Base-by-base conservation (phyloP, 1,140 invertebrate genomes). In the Trigoniulus corallinus region DNA sequence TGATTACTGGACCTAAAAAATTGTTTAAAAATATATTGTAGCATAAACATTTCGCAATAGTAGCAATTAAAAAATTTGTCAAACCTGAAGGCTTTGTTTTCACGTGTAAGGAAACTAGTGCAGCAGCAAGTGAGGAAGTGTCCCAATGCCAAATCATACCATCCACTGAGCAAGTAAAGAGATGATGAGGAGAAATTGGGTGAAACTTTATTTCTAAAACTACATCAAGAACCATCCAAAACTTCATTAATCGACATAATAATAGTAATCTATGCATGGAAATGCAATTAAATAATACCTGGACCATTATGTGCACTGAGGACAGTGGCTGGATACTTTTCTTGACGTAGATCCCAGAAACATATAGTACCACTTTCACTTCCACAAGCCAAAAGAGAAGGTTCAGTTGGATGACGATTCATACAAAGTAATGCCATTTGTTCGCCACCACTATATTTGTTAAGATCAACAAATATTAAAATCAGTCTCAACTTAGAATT, bases 81-180 rank as follows among this genome's bases (percentile, higher is more conserved):
- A 44, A 7, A 18, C 21, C 21, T 7, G 21, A 7, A 4, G 12
- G 21, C 42, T 7, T 44, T 7, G 4, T 7, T 44, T 44, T 44
- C 4, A 4, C 12, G 7, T 20, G 7, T 10, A 44, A 12, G 7
- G 42, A 21, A 44, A 18, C 4, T 44, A 20, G 18, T 7, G 42
- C 21, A 4, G 7, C 4, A 20, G 4, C 47, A 3, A 53, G 21
- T 4, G 15, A 41, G 39, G 56, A 57, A 1, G 56, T 72, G 57
- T 82, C 79, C 87, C 87, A 91, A 60, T 88, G 82, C 82, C 84
- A 88, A 2, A 91, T 63, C 64, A 88, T 80, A 2, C 88, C 87
- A 54, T 76, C 77, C 40, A 75, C 67, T 0, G 85, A 84, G 59
- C 80, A 82, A 1, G 82, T 84, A 54, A 88, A 81, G 1, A 91